A percentile compares a stretch with the other conserved stretches of the same genome.
phyloP scores from a whole-genome alignment of 2,113 vertebrate genomes.

The Amphiprion percula region DNA sequence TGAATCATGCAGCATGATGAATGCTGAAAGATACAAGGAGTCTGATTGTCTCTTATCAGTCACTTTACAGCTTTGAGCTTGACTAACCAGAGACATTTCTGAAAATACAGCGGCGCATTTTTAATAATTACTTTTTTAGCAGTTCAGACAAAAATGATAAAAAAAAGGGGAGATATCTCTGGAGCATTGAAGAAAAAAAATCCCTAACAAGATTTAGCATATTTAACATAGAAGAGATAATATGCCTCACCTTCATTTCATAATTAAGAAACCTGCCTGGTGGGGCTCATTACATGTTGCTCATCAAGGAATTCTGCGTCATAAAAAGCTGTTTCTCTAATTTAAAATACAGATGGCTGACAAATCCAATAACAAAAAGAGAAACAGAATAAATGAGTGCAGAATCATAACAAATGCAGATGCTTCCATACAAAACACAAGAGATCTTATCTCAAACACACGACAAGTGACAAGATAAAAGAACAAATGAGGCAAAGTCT shows the following conservation, averaged over 20 bases:
- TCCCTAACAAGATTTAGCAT: conserved; percentile 47
- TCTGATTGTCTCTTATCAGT: conserved; percentile 57
- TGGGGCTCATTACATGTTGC: conserved; percentile 50
- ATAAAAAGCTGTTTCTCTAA: conserved; percentile 23
- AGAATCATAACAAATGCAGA: background rate
- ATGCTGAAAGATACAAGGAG: conserved; percentile 29
- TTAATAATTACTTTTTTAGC: conserved; percentile 52
- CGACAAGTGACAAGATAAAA: too few relatives aligned
- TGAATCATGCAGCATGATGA: conserved; percentile 43
- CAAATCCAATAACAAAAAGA: background rate
- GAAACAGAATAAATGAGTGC: background rate
- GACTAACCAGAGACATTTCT: conserved; percentile 25
- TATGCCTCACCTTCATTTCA: conserved; percentile 18
- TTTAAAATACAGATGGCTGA: background rate
- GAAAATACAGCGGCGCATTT: conserved; percentile 46
- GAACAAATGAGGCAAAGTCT: too few relatives aligned
- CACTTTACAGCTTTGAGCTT: conserved; percentile 54
- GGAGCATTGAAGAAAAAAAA: conserved; percentile 37
- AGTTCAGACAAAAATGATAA: conserved; percentile 29
- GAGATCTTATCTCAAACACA: too few relatives aligned
- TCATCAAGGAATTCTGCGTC: conserved; percentile 34
- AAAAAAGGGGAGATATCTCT: conserved; percentile 53
- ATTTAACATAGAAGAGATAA: conserved; percentile 59
- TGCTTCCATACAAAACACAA: background rate
- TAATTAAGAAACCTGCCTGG: conserved; percentile 58